phyloP scores from a whole-genome alignment of 2,113 vertebrate species.

The Pelusios castaneus region DNA sequence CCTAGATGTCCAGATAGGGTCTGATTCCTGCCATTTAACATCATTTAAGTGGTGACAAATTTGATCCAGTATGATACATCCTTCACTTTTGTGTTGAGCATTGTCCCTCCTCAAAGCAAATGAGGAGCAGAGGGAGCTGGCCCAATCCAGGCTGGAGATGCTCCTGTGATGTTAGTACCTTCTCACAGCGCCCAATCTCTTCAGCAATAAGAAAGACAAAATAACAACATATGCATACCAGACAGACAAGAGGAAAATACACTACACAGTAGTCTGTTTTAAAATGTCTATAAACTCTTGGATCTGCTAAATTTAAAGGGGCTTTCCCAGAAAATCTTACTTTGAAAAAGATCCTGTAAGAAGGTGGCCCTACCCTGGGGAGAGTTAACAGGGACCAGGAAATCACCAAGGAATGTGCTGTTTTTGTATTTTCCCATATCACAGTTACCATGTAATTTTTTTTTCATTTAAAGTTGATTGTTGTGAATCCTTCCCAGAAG shows the following conservation, averaged over 20 bases:
- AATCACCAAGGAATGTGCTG: not conserved
- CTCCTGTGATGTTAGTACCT: not conserved
- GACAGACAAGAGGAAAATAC: not conserved
- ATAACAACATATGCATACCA: not conserved
- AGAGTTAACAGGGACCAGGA: not conserved
- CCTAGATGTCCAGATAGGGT: not conserved
- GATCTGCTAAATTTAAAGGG: not conserved
- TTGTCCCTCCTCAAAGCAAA: not conserved
- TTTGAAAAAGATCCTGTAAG: not conserved
- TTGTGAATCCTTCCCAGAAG: not conserved
- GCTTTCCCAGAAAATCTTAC: not conserved
- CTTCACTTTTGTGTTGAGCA: not conserved
- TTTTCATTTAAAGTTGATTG: not conserved
- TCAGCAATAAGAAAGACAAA: not conserved
- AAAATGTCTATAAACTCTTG: not conserved
- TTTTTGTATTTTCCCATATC: not conserved
- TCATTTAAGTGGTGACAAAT: not conserved
- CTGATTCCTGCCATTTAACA: not conserved
- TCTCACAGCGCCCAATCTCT: not conserved
- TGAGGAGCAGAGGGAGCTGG: fast-evolving
- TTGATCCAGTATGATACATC: not conserved
- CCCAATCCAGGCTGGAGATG: not conserved
- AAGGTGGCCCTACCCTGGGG: not conserved
- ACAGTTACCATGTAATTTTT: not conserved
- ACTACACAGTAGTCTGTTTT: not conserved